phyloP scores from a whole-genome alignment of 2,888 invertebrate species.

The Meganola albula region DNA sequence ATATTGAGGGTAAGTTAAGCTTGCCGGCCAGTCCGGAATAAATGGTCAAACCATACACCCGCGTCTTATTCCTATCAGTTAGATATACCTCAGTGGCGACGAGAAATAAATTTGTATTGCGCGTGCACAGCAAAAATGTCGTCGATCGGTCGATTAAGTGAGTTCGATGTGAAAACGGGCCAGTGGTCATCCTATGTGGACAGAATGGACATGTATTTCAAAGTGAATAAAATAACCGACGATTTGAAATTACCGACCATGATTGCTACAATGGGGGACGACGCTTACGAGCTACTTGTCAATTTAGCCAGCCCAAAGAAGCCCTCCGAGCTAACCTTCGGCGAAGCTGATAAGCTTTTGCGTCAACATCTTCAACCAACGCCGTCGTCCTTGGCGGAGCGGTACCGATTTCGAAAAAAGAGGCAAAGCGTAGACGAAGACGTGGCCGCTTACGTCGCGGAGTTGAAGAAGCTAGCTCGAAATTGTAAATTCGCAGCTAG shows the following conservation, averaged over 20 bases:
- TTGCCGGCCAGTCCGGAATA: no score
- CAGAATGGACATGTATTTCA: constrained; percentile 5
- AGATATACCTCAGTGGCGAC: no score
- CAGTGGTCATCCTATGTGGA: neutral
- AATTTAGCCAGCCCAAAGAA: constrained; percentile 2
- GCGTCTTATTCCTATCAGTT: no score
- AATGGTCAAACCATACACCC: no score
- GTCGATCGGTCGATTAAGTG: no score
- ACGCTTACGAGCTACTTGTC: constrained; percentile 1
- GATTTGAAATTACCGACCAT: constrained; percentile 4
- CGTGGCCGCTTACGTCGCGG: no score
- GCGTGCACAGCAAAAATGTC: no score
- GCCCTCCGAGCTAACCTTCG: constrained; percentile 2
- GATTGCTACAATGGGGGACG: constrained; percentile 3
- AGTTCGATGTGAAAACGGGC: neutral
- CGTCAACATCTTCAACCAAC: constrained; percentile 1
- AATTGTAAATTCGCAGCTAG: no score
- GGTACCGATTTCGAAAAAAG: constrained; percentile 3
- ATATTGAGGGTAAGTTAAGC: no score
- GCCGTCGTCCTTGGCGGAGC: constrained; percentile 3
- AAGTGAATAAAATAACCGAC: constrained; percentile 3
- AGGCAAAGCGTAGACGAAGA: no score
- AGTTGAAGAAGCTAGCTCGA: no score
- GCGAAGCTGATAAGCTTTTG: neutral
- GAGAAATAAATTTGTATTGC: no score